Percentiles rank a stretch among this genome's conserved stretches.
Conservation (phyloP, 2,797 vertebrate species). For the Artibeus jamaicensis region DNA sequence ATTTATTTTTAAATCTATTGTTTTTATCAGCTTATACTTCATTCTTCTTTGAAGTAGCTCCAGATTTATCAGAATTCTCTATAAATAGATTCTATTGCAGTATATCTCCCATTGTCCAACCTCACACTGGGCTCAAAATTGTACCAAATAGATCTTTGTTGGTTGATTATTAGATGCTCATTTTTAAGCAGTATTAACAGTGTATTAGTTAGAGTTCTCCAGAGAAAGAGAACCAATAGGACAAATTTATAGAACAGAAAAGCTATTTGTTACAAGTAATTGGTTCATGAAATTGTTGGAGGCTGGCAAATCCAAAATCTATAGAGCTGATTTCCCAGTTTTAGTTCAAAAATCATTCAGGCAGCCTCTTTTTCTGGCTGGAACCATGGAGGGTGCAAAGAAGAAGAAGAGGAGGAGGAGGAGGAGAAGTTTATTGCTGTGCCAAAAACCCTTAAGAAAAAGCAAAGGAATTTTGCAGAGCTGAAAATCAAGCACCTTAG, state of each 20-base stretch:
- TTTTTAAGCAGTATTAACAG: not conserved
- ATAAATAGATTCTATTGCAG: not conserved
- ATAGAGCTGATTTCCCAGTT: not conserved
- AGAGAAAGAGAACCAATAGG: not conserved
- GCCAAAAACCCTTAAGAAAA: too few species aligned
- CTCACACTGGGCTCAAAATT: not conserved
- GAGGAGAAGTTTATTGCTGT: too few species aligned
- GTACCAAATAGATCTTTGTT: not conserved
- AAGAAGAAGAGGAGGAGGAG: too few species aligned
- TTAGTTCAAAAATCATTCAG: not conserved
- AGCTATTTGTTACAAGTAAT: not conserved
- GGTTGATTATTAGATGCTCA: not conserved
- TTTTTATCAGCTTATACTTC: not conserved
- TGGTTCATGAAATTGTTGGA: not conserved
- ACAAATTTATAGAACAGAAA: not conserved
- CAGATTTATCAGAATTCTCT: not conserved
- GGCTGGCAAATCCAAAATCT: not conserved
- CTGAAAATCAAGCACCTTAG: too few species aligned
- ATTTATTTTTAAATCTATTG: not conserved
- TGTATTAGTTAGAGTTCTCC: not conserved
- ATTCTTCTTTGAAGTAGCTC: not conserved
- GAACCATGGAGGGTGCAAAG: too few species aligned
- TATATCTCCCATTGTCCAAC: not conserved
- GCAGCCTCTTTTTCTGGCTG: too few species aligned
- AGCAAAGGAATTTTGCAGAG: too few species aligned